Evolutionary conservation across 2,797 vertebrate species (phyloP).

Genomic region (Artibeus jamaicensis): DNA sequence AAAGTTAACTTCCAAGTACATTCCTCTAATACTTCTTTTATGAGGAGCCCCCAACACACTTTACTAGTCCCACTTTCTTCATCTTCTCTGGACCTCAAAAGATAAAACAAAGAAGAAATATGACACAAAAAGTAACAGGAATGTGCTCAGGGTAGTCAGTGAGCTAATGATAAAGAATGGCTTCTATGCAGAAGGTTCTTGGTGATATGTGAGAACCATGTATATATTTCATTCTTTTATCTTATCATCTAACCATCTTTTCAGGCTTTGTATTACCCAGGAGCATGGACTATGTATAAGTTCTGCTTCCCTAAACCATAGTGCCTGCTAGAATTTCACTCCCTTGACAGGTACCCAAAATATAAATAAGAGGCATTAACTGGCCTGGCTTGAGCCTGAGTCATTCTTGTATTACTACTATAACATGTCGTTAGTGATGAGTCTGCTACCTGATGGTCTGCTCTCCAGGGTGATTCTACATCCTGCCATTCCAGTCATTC

Average conservation of each 20-base stretch:
- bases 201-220: not conserved
- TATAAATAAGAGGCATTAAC: not conserved
- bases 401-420: not conserved
- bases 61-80: not conserved
- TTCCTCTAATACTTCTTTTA: constrained; percentile 48
- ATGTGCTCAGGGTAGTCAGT: not conserved
- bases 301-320: constrained; percentile 2
- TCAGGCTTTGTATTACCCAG: not conserved
- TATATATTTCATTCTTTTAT: not conserved
- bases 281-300: not conserved
- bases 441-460: not conserved
- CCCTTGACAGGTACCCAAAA: not conserved
- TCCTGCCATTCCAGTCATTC: not conserved
- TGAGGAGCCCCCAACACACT: not conserved
- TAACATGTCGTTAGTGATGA: not conserved
- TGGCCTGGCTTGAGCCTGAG: not conserved
- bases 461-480: not conserved
- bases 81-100: not conserved
- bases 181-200: not conserved
- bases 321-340: not conserved
- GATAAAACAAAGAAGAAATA: constrained; percentile 34
- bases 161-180: not conserved
- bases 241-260: constrained; percentile 30
- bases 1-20: constrained; percentile 46
- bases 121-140: not conserved